Conservation (phyloP, 2,113 vertebrate species). For the Pedetes capensis region DNA sequence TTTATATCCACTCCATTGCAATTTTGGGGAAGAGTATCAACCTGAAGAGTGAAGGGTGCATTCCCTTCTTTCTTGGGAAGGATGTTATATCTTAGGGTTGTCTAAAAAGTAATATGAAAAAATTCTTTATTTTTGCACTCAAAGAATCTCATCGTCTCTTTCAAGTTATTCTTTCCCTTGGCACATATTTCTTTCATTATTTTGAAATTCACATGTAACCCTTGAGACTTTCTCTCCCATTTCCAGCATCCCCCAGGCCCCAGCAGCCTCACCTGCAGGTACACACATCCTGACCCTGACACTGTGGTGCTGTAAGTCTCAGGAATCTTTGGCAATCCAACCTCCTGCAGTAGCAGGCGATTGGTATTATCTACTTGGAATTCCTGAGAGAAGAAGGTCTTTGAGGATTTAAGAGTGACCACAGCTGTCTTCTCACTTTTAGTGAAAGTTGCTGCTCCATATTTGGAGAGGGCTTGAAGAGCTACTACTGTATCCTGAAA, state of each 20-base stretch:
- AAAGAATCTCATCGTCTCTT: not conserved
- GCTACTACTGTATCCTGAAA: slow-evolving; percentile 84
- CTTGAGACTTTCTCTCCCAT: not conserved
- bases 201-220: not conserved
- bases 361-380: slow-evolving; percentile 86
- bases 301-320: slow-evolving; percentile 79
- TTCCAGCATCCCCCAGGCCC: not conserved
- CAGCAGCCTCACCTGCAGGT: slow-evolving; percentile 83
- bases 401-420: slow-evolving; percentile 71
- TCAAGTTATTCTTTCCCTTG: not conserved
- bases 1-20: slow-evolving; percentile 54
- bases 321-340: slow-evolving; percentile 74
- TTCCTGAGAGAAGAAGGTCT: slow-evolving; percentile 66
- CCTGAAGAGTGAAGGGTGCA: slow-evolving; percentile 59
- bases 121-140: not conserved
- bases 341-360: slow-evolving; percentile 89
- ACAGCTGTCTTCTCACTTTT: slow-evolving; percentile 46
- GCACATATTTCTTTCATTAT: not conserved
- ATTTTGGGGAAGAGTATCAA: slow-evolving; percentile 46
- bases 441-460: slow-evolving; percentile 72
- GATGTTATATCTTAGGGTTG: slow-evolving; percentile 83
- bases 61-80: slow-evolving; percentile 58
- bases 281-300: slow-evolving; percentile 83
- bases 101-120: slow-evolving; percentile 68
- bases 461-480: slow-evolving; percentile 82